Evolutionary conservation across 1,140 invertebrate genomes (phyloP), one percentile per base, ranked within the genome.

Genomic region (Hyphantria cunea): DNA sequence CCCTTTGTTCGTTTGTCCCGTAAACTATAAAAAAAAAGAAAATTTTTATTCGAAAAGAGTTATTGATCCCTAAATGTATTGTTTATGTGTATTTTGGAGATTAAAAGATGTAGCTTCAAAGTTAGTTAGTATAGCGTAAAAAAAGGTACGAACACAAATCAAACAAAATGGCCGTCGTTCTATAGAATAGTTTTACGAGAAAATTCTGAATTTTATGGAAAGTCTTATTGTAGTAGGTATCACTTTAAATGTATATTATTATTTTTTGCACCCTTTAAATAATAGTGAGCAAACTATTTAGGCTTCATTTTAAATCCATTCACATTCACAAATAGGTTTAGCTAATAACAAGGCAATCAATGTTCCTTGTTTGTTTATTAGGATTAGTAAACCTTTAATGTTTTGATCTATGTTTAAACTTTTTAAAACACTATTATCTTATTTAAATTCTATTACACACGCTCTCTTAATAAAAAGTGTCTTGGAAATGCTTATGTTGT

Each of bases 121-220:
- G 25, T 13, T 17, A 0, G 41, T 10, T 52, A 48, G 39, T 25
- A 41, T 59, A 31, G 51, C 6, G 42, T 44, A 55, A 64, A 17
- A 63, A 62, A 66, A 72, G 14, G 52, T 60, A 60, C 5, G 17
- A 31, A 63, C 68, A 68, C 51, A 54, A 62, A 74, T 63, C 66
- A 78, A 77, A 83, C 78, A 83, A 83, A 83, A 83, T 83, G 80
- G 80, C 80, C 69, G 79, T 72, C 56, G 60, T 61, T 68, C 68
- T 72, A 66, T 74, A 55, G 51, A 42, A 67, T 49, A 64, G 47
- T 51, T 56, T 39, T 47, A 52, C 55, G 53, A 70, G 55, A 68
- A 70, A 41, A 66, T 76, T 78, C 50, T 66, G 65, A 68, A 66
- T 76, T 73, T 75, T 75, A 64, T 64, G 64, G 59, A 66, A 66